A percentile compares a stretch with the other conserved stretches of the same genome.
Evolutionary conservation across 1,140 invertebrate genomes (phyloP).

Genomic region (Bombus impatiens): DNA sequence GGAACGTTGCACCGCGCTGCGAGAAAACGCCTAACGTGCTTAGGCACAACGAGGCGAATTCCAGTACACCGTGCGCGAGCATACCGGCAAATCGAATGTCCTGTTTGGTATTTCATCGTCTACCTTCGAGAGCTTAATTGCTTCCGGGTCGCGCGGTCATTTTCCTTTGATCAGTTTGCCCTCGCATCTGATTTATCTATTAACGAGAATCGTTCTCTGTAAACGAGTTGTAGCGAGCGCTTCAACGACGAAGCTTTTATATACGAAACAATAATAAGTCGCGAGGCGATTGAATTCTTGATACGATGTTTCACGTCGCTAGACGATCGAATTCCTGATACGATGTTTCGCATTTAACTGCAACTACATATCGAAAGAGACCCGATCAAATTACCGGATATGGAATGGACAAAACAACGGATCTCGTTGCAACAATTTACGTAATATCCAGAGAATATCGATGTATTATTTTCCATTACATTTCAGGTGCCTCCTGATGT

Average conservation of each 20-base stretch:
- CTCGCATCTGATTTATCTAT: slow-evolving; percentile 36
- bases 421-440: background rate
- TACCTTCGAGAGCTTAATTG: slow-evolving; percentile 38
- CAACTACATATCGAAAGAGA: no score
- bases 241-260: background rate
- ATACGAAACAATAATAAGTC: background rate
- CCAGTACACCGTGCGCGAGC: background rate
- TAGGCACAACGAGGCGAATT: background rate
- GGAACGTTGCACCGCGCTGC: background rate
- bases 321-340: background rate
- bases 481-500: background rate
- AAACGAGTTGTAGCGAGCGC: background rate
- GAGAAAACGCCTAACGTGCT: slow-evolving; percentile 28
- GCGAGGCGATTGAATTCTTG: background rate
- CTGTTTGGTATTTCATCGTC: slow-evolving; percentile 21
- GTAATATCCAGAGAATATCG: background rate
- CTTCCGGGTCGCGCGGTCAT: slow-evolving; percentile 22
- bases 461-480: background rate
- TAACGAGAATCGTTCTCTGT: slow-evolving; percentile 23
- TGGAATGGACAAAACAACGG: background rate
- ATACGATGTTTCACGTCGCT: background rate
- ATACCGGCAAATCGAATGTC: slow-evolving; percentile 31
- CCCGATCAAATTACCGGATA: background rate
- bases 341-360: background rate
- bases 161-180: slow-evolving; percentile 33